phyloP scores from a whole-genome alignment of 2,113 vertebrate species.

The Rhadina sibilatrix region DNA sequence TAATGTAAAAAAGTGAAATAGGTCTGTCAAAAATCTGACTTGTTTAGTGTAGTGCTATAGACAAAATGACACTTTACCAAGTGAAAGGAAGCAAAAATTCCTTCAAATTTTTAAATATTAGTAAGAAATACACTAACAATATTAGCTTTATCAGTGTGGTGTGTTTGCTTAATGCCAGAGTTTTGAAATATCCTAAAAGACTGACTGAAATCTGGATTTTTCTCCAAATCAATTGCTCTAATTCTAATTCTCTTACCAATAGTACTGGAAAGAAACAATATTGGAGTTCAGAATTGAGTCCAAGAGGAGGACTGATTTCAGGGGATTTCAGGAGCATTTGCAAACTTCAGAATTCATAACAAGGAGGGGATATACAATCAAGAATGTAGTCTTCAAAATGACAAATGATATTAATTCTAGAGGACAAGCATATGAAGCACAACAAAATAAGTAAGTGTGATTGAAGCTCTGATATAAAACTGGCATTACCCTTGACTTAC shows the following conservation, averaged over 20 bases:
- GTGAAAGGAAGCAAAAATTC: background rate
- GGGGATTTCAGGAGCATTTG: background rate
- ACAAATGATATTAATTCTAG: background rate
- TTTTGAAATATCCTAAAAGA: background rate
- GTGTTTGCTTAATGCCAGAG: accelerated
- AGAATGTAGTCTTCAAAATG: background rate
- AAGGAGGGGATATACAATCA: background rate
- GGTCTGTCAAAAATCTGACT: background rate
- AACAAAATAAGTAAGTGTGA: background rate
- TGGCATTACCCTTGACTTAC: background rate
- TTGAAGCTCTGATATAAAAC: background rate
- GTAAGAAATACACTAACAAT: background rate
- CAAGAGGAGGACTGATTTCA: background rate
- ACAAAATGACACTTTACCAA: background rate
- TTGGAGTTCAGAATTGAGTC: background rate
- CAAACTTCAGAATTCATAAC: background rate
- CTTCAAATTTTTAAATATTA: background rate
- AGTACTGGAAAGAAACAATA: background rate
- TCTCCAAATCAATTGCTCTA: background rate
- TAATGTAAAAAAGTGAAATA: background rate
- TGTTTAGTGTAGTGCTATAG: background rate
- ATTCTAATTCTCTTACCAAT: background rate
- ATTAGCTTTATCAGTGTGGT: background rate
- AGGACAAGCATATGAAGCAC: background rate
- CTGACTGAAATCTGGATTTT: background rate